Conservation (phyloP, 2,113 vertebrate species). For the Alces alces region DNA sequence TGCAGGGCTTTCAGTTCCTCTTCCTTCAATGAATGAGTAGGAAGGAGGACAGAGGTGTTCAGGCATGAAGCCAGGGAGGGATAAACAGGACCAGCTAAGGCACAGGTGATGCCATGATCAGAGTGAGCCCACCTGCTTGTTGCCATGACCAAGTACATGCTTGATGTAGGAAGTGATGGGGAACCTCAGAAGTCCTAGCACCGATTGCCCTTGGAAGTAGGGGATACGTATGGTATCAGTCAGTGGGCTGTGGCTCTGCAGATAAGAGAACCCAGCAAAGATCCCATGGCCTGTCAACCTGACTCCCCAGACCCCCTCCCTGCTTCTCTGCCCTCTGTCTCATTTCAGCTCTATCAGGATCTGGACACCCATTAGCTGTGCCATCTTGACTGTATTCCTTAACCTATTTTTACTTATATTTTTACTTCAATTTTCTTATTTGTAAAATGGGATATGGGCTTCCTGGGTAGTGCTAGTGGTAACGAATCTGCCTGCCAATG, state of each 20-base stretch:
- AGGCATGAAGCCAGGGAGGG: not conserved
- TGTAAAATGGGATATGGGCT: not conserved
- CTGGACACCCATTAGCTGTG: not conserved
- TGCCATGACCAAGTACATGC: not conserved
- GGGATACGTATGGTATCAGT: too few species aligned
- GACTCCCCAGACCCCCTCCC: not conserved
- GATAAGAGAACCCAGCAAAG: too few species aligned
- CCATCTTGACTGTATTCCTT: not conserved
- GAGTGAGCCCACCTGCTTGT: not conserved
- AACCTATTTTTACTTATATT: not conserved
- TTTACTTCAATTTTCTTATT: not conserved
- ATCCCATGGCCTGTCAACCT: fast-evolving
- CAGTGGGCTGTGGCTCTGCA: not conserved
- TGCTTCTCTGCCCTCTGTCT: not conserved
- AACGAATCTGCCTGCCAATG: not conserved
- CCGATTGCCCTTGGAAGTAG: not conserved
- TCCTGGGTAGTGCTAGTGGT: not conserved
- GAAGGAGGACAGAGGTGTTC: not conserved
- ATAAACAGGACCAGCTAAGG: not conserved
- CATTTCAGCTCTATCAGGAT: not conserved
- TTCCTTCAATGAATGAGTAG: not conserved
- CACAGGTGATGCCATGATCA: fast-evolving
- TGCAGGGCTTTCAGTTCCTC: not conserved
- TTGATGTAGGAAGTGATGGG: not conserved
- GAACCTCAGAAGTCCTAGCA: not conserved